Base-by-base conservation (phyloP, 2,888 invertebrate species). In the Caenorhabditis drosophilae region DNA sequence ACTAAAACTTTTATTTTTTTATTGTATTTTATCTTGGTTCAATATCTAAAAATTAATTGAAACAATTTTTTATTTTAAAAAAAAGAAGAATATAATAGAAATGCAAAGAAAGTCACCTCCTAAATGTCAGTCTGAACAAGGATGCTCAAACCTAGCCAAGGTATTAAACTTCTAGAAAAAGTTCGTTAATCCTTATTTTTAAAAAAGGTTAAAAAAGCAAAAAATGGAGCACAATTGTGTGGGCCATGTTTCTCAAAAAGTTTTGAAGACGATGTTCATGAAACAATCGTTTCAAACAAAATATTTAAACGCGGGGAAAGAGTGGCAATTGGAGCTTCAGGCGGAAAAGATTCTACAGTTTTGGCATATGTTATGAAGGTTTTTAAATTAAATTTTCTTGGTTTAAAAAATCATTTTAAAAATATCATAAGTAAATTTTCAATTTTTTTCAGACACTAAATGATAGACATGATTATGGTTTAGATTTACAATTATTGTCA, bases 401-500 rank as follows among this genome's bases (percentile, higher is more conserved):
- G n/a, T 38, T n/a, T 6, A 38, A n/a, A 38, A 16, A 38, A 38
- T 15, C 36, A 4, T 15, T 36, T 36, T 47, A 15, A 31, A 15
- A 34, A 18, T 12, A 15, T 2, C 20, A 20, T 31, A n/a, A 27
- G n/a, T 20, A 47, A 27, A n/a, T 27, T 18, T 45, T 45, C 22
- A 42, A 3, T 12, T 49, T 49, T 18, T 44, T 79, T 79, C 95
- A 96, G 86, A 86, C 90, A 2, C 87, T 99, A 12, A 98, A 99
- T 84, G 89, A 92, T 77, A 89, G 90, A 46, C 90, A 96, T 84
- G 86, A 91, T 69, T 99, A 98, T 86, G 92, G 92, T 0, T 86
- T 99, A 15, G 89, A 95, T 56, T 86, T 99, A 36, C 89, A 92
- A 75, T 87, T 99, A 26, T 87, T 99, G 36, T 98, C 97, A 0